Evolutionary conservation across 2,888 invertebrate genomes (phyloP).

Genomic region (Aradus depressus): DNA sequence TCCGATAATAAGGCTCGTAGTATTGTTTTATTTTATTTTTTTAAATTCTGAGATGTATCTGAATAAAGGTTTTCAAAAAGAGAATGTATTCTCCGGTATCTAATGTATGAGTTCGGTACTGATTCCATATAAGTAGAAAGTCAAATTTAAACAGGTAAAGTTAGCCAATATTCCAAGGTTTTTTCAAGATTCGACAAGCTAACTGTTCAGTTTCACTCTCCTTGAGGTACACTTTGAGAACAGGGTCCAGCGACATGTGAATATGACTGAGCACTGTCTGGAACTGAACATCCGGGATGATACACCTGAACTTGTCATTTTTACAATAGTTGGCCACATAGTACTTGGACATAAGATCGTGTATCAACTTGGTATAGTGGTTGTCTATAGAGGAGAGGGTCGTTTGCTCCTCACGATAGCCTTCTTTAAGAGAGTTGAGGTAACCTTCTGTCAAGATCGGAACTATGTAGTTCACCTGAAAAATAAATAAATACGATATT

Average conservation of each 20-base stretch:
- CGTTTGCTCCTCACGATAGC: background rate
- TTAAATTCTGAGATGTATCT: too few relatives aligned
- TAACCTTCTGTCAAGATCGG: conserved; percentile 29
- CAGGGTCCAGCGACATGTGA: conserved; percentile 22
- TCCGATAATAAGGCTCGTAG: too few relatives aligned
- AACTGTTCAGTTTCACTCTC: conserved; percentile 22
- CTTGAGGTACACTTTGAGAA: conserved; percentile 22
- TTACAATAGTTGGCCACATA: conserved; percentile 23
- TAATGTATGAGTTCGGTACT: too few relatives aligned
- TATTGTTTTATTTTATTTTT: too few relatives aligned
- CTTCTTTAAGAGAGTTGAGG: conserved; percentile 18
- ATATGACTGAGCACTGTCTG: conserved; percentile 15
- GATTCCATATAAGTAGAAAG: too few relatives aligned
- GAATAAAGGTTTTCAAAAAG: too few relatives aligned
- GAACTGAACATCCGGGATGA: conserved; percentile 18
- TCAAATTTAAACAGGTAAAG: too few relatives aligned
- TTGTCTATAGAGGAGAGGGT: conserved; percentile 19
- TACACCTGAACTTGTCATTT: conserved; percentile 26
- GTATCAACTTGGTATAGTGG: conserved; percentile 24
- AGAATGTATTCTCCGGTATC: too few relatives aligned
- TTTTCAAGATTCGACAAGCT: conserved; percentile 21
- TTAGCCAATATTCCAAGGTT: conserved; percentile 26
- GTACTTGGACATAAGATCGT: conserved; percentile 23
- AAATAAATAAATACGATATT: conserved; percentile 1
- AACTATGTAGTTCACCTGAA: conserved; percentile 27